phyloP scores from a whole-genome alignment of 1,140 invertebrate genomes.

The Penaeus vannamei region DNA sequence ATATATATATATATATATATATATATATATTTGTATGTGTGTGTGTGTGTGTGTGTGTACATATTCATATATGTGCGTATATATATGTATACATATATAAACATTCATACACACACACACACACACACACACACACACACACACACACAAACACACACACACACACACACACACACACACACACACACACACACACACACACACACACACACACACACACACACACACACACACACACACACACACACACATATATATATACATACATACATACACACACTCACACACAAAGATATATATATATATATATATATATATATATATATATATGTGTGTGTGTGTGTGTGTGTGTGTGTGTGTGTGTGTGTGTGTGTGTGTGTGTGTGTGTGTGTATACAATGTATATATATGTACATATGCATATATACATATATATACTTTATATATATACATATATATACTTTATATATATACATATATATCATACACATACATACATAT shows the following conservation, averaged over 20 bases:
- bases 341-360: not conserved
- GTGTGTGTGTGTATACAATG: not conserved
- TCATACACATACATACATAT: not conserved
- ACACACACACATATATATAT: not conserved
- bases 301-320: not conserved
- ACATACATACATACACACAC: not conserved
- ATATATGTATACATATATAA: not conserved
- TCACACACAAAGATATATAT: not conserved
- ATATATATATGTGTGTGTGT: not conserved
- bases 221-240: not conserved
- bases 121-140: not conserved
- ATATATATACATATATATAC: not conserved
- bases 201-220: not conserved
- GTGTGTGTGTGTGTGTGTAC: not conserved
- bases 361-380: not conserved
- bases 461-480: not conserved
- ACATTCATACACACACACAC: conserved; percentile 17
- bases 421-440: not conserved
- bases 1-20: not conserved
- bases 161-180: not conserved
- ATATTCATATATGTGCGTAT: not conserved
- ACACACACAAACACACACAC: not conserved
- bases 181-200: not conserved
- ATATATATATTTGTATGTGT: not conserved
- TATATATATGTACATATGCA: not conserved